Base-by-base conservation (phyloP, 2,888 invertebrate genomes). In the Tenthredo amoena region DNA sequence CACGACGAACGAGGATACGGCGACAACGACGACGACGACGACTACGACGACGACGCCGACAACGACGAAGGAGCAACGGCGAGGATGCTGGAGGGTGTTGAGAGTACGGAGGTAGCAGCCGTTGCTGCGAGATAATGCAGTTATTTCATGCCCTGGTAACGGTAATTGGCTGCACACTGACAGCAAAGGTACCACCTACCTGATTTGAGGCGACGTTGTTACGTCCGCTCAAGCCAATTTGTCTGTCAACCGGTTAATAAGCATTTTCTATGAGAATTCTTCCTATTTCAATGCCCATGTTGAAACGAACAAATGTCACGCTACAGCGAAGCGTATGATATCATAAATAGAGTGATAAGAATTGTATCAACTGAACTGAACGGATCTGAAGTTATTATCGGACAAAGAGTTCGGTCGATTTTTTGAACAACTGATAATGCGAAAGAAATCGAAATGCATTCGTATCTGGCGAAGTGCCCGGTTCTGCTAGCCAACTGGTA, bases 41-140 rank as follows among this genome's bases (percentile, higher is more conserved):
- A 71, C 71, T 43, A 74, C 47, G 50, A 76, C 76, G 47, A 50
- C 47, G 76, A 58, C 31, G n/a, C 55, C 37, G 79, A 77, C 71
- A 84, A 68, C 86, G 77, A 85, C 34, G 86, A 85, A 86, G 62
- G 85, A 62, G 79, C 87, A 86, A 62, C 82, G 85, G 85, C 72
- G 83, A 86, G 74, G 86, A 87, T 87, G 84, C 87, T 85, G 86
- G 55, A 85, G 86, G 82, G 76, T 12, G 72, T 79, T 79, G 86
- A 81, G 88, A 79, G 74, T 85, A 34, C 26, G 43, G 86, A 84
- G 88, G 88, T 88, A 89, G 91, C 90, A 89, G 91, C 90, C 89
- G 90, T 90, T 91, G 91, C 91, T 91, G 90, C 90, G 90, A 92
- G 92, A 92, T 92, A 92, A 92, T 92, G 91, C 90, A 91, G 92